Evolutionary conservation across 2,797 vertebrate species (phyloP), one percentile per base, ranked within the genome.

Genomic region (Gallirallus australis): DNA sequence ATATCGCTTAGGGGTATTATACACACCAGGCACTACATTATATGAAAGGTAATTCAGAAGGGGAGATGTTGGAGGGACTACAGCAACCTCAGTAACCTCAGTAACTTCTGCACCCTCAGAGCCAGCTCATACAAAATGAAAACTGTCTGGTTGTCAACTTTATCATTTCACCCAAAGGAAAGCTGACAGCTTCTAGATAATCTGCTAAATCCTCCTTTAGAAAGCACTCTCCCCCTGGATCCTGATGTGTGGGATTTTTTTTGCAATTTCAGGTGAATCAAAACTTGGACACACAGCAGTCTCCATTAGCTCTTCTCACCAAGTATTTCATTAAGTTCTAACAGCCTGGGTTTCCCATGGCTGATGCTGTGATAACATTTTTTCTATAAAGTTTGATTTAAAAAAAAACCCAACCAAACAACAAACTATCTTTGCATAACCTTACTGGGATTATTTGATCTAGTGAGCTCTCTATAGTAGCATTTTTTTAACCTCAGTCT

Each of bases 241-340:
- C 11, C 50, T 39, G 37, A 65, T 64, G 33, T 0, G 0, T 12
- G 7, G 0, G 4, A 4, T 28, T 52, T 52, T 56, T 82, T 85
- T 65, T 40, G 64, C 54, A 85, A 50, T 35, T 52, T 54, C 40
- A 77, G 40, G 53, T 61, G 82, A 83, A 87, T 85, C 48, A 71
- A 80, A 82, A 57, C 31, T 31, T 57, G 81, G 37, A 48, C 54
- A 40, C 18, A 31, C 4, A 82, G 31, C 23, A 63, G 23, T 56
- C 23, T 80, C 70, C 25, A 19, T 71, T 75, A 93, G 27, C 24
- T 70, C 23, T 66, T 89, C 78, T 86, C 66, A 73, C 11, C 0
- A 3, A 52, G 7, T 52, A 59, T 40, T 91, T 82, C 25, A 64
- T 63, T 40, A 69, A 61, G 35, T 77, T 82, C 56, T 47, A 54